Evolutionary conservation across 2,113 vertebrate genomes (phyloP).

Genomic region (Nettapus auritus): DNA sequence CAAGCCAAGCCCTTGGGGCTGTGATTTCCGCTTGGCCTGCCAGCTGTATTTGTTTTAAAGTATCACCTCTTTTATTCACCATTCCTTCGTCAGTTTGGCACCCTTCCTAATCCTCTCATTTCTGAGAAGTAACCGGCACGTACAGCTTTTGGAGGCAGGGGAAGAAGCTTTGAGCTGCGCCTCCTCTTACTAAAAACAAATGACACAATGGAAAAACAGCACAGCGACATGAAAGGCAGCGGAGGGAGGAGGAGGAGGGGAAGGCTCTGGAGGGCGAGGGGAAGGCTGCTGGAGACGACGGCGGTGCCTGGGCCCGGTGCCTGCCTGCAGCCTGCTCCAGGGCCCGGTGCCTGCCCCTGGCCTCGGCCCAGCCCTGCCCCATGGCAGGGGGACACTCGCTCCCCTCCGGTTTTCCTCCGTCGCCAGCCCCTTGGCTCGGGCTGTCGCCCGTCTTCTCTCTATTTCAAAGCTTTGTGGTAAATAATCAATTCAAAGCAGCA

Average conservation of each 20-base stretch:
- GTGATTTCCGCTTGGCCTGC: not conserved
- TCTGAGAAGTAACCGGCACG: slow-evolving; percentile 12
- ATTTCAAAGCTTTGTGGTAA: slow-evolving; percentile 82
- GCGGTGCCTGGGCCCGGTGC: too few relatives aligned
- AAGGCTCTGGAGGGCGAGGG: not conserved
- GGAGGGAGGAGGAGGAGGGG: not conserved
- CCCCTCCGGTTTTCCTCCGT: not conserved
- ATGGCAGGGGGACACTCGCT: not conserved
- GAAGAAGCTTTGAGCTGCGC: slow-evolving; percentile 33
- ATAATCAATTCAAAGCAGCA: slow-evolving; percentile 85
- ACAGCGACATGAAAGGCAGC: not conserved
- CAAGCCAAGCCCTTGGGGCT: not conserved
- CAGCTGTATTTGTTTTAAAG: not conserved
- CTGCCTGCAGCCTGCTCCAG: too few relatives aligned
- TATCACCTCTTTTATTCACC: not conserved
- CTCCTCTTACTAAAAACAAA: slow-evolving; percentile 45
- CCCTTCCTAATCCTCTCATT: slow-evolving; percentile 59
- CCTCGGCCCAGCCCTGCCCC: not conserved
- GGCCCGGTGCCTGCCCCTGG: not conserved
- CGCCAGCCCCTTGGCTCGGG: slow-evolving; percentile 59
- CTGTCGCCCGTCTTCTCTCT: slow-evolving; percentile 69
- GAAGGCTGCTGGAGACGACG: not conserved
- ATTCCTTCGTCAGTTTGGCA: not conserved
- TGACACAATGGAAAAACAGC: slow-evolving; percentile 45
- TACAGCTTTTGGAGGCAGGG: not conserved